Evolutionary conservation across 1,140 invertebrate species (phyloP).

Genomic region (Leptopilina clavipes): DNA sequence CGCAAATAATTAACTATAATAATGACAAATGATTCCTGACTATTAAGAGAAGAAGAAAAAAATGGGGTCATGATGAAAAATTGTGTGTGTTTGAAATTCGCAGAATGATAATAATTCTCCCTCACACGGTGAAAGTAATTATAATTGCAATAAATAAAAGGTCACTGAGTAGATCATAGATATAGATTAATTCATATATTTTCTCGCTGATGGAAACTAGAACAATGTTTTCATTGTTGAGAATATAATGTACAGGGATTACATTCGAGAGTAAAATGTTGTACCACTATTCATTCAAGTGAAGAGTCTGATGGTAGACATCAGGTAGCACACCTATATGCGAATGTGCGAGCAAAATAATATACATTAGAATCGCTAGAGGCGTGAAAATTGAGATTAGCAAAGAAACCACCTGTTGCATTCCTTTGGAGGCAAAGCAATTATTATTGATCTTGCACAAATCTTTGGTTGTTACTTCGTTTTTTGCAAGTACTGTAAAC

Average conservation of each 20-base stretch:
- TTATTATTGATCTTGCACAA: slow-evolving; percentile 31
- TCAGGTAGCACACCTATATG: neutral
- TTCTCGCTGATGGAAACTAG: slow-evolving; percentile 14
- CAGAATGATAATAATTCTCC: neutral
- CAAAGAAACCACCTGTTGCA: slow-evolving; percentile 35
- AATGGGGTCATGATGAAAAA: slow-evolving; percentile 15
- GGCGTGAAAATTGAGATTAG: slow-evolving; percentile 44
- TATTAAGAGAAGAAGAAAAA: neutral
- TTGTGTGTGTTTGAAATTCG: neutral
- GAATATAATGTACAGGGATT: slow-evolving; percentile 14
- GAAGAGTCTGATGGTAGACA: neutral
- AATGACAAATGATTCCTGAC: neutral
- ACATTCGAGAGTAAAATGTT: slow-evolving; percentile 15
- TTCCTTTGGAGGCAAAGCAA: slow-evolving; percentile 39
- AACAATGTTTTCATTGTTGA: slow-evolving; percentile 28
- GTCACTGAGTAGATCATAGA: slow-evolving; percentile 19
- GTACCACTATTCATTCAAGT: slow-evolving; percentile 6
- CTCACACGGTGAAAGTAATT: slow-evolving; percentile 15
- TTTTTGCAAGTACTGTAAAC: too few relatives aligned
- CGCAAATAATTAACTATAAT: too few relatives aligned
- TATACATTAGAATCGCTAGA: neutral
- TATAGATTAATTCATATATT: slow-evolving; percentile 1
- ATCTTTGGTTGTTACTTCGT: neutral
- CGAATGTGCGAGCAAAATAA: neutral
- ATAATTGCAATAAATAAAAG: slow-evolving; percentile 22